A percentile compares a stretch with the other conserved stretches of the same genome.
These are phyloP conservation scores for Crenuchus spilurus DNA, from an alignment of 2,797 vertebrate species.

Conservation along the genomic window DNA sequence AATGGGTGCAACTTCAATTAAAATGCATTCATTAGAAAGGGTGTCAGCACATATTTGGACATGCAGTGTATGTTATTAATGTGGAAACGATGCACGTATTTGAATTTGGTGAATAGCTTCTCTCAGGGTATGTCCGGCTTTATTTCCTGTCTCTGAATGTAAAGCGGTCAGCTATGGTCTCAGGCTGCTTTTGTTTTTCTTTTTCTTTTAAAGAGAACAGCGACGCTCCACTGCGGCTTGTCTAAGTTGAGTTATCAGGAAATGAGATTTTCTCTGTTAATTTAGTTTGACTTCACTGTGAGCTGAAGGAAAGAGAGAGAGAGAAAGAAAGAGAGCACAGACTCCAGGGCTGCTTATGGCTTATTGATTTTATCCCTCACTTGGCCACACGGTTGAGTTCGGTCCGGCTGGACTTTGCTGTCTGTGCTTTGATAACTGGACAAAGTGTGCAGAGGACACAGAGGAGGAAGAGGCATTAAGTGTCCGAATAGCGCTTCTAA, in stretches of 20 bases:
- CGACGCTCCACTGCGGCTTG: conserved; percentile 1
- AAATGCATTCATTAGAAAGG: no score
- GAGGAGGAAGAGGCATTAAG: conserved; percentile 16
- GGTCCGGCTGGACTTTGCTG: not conserved
- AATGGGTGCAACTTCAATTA: no score
- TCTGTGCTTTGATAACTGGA: conserved; percentile 8
- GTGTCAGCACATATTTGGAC: no score
- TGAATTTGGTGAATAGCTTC: not conserved
- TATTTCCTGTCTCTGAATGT: conserved; percentile 27
- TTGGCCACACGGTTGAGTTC: conserved; percentile 23
- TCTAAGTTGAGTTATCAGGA: conserved; percentile 52
- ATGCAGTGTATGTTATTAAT: not conserved
- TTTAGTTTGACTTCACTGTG: conserved; percentile 50
- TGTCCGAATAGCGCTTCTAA: conserved; percentile 33
- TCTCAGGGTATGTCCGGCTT: not conserved
- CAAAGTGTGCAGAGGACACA: conserved; percentile 4
- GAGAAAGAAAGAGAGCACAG: conserved; percentile 39
- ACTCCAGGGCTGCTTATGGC: conserved; percentile 39
- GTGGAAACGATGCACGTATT: not conserved
- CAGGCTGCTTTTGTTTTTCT: conserved; percentile 18
- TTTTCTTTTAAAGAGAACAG: conserved; percentile 31
- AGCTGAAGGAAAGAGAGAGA: conserved; percentile 31
- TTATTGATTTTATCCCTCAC: conserved; percentile 55
- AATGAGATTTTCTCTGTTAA: conserved; percentile 54
- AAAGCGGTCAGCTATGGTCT: conserved; percentile 3